Conservation (phyloP, 2,113 vertebrate species). For the Opisthocomus hoazin region DNA sequence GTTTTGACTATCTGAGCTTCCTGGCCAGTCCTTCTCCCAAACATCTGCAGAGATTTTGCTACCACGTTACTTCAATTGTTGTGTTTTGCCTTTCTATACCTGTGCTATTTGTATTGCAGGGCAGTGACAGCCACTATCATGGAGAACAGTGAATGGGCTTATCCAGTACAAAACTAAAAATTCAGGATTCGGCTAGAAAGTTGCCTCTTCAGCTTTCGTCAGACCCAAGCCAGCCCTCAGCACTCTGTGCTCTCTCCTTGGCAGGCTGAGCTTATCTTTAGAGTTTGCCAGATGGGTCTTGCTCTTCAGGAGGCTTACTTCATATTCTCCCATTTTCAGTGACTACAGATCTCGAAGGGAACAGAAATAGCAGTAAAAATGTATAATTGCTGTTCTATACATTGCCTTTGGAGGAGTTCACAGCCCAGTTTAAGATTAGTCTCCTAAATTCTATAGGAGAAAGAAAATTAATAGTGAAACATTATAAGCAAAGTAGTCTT, state of each 20-base stretch:
- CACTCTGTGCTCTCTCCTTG: not conserved
- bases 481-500: not conserved
- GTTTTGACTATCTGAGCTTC: not conserved
- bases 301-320: not conserved
- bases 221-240: not conserved
- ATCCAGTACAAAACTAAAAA: not conserved
- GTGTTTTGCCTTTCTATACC: not conserved
- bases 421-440: not conserved
- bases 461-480: not conserved
- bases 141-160: not conserved
- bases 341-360: not conserved
- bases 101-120: not conserved
- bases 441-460: not conserved
- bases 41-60: not conserved
- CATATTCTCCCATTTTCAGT: not conserved
- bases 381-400: not conserved
- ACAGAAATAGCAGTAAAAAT: not conserved
- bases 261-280: not conserved
- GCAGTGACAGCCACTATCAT: not conserved
- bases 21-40: not conserved
- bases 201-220: not conserved
- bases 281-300: not conserved
- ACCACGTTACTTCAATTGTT: not conserved
- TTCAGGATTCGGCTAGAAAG: not conserved
- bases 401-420: not conserved